Percentiles rank a stretch among this genome's conserved stretches.
Evolutionary conservation across 2,113 vertebrate genomes (phyloP).

Genomic region (Octodon degus): DNA sequence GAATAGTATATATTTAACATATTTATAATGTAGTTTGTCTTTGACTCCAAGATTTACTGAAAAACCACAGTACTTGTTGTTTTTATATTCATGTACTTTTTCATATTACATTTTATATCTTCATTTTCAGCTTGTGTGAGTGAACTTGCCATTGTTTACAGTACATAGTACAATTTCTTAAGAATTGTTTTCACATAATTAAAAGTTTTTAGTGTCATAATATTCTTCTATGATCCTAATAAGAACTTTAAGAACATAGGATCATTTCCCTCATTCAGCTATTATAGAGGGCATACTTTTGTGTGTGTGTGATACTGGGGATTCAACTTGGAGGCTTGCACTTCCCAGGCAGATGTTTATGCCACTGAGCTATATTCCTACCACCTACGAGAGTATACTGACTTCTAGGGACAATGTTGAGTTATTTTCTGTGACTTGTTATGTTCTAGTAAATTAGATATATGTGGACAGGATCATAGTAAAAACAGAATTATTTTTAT

Average conservation of each 20-base stretch:
- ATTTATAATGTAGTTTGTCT: background rate
- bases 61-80: background rate
- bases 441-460: background rate
- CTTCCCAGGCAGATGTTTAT: too few species aligned
- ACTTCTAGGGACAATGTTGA: background rate
- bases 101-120: background rate
- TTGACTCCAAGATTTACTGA: background rate
- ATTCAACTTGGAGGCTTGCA: too few species aligned
- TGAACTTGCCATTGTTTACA: background rate
- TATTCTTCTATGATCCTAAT: background rate
- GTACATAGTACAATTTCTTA: background rate
- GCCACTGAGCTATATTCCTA: too few species aligned
- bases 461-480: background rate
- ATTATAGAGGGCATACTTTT: background rate
- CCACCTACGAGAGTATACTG: background rate
- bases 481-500: background rate
- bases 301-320: too few species aligned
- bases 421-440: background rate
- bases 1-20: background rate
- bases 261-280: constrained; percentile 6
- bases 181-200: background rate
- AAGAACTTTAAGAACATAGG: background rate
- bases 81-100: background rate
- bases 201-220: background rate
- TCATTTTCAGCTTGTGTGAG: background rate